Evolutionary conservation across 2,797 vertebrate genomes (phyloP).

Genomic region (Brotula barbata): DNA sequence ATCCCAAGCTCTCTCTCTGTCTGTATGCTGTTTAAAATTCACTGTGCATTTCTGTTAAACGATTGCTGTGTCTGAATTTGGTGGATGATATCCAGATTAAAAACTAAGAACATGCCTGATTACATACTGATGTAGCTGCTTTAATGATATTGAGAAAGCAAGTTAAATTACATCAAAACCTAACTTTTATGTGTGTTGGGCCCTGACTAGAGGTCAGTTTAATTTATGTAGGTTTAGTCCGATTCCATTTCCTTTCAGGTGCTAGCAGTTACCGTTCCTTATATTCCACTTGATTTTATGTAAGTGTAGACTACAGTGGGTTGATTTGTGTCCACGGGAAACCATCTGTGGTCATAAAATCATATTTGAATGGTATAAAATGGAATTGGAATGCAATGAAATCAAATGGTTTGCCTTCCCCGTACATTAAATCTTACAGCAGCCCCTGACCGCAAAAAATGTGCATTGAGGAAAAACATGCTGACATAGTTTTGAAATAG

Average conservation of each 20-base stretch:
- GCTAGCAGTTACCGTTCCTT: too few relatives aligned
- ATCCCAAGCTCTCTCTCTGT: too few relatives aligned
- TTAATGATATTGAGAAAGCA: conserved; percentile 1
- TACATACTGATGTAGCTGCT: background rate
- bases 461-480: conserved; percentile 34
- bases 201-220: too few relatives aligned
- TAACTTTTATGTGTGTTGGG: too few relatives aligned
- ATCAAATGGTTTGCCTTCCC: conserved; percentile 30
- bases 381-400: conserved; percentile 38
- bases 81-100: conserved; percentile 3
- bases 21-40: background rate
- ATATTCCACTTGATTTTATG: too few relatives aligned
- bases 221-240: too few relatives aligned
- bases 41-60: background rate
- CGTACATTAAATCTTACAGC: conserved; percentile 43
- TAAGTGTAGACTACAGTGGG: too few relatives aligned
- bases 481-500: conserved; percentile 47
- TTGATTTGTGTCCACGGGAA: too few relatives aligned
- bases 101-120: background rate
- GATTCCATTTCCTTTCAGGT: too few relatives aligned
- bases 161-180: background rate
- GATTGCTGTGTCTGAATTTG: conserved; percentile 7
- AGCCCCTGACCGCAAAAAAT: conserved; percentile 2
- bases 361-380: conserved; percentile 35
- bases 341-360: too few relatives aligned